Conservation (phyloP, 2,888 invertebrate genomes). For the Cephus pygmeus region DNA sequence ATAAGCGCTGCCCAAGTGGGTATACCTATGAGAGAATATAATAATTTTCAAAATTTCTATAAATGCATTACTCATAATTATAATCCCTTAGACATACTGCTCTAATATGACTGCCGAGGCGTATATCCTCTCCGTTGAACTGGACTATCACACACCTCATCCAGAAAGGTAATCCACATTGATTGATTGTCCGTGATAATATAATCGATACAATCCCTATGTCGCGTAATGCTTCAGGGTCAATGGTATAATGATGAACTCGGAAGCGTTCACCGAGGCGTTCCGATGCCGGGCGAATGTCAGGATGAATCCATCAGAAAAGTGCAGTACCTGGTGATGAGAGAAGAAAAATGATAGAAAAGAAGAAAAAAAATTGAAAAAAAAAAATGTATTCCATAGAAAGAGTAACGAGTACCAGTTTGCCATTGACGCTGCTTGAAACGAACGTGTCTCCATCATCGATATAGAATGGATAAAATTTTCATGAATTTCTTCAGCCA, state of each 20-base stretch:
- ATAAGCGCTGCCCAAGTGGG: conserved; percentile 68
- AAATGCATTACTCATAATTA: not conserved
- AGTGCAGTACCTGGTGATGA: conserved; percentile 66
- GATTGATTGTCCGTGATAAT: not conserved
- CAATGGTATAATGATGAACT: conserved; percentile 69
- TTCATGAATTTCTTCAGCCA: not conserved
- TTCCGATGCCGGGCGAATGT: conserved; percentile 66
- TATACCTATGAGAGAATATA: not conserved
- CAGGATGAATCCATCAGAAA: conserved; percentile 66
- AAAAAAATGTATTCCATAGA: not conserved
- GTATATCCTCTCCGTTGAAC: conserved; percentile 68
- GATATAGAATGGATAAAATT: not conserved
- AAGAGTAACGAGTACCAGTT: not conserved
- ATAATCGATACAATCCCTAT: not conserved
- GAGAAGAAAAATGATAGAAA: not conserved
- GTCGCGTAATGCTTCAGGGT: conserved; percentile 51
- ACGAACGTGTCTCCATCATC: not conserved
- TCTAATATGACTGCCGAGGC: conserved; percentile 67
- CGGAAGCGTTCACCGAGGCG: conserved; percentile 66
- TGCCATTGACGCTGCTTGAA: not conserved
- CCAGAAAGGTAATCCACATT: conserved; percentile 65
- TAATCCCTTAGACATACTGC: conserved; percentile 66
- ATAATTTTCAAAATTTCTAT: not conserved
- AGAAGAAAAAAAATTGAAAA: conserved; percentile 6
- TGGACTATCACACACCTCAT: conserved; percentile 68